A percentile compares a stretch with the other conserved stretches of the same genome.
Evolutionary conservation across 2,888 invertebrate species (phyloP).

Genomic region (Cephus pygmeus): DNA sequence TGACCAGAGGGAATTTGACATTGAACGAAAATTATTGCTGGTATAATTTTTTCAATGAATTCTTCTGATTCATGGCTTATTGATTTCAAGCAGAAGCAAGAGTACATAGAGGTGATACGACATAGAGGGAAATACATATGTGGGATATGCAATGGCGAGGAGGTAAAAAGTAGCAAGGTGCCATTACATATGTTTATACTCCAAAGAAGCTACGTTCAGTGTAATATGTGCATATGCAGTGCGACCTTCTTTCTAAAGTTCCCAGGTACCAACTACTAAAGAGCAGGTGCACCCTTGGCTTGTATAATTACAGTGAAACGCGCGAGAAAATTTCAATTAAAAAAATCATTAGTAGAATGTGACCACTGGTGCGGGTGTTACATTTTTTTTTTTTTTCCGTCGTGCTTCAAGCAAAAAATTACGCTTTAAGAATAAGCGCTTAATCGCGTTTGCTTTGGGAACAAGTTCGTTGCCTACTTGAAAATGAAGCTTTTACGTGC

Average conservation of each 20-base stretch:
- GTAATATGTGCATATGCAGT: neutral
- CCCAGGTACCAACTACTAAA: neutral
- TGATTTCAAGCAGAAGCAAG: neutral
- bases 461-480: neutral
- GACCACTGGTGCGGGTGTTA: neutral
- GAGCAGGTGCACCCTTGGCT: constrained; percentile 13
- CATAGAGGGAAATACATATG: neutral
- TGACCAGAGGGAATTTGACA: neutral
- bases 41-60: neutral
- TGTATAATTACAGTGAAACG: constrained; percentile 17
- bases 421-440: neutral
- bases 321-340: constrained; percentile 21
- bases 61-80: neutral
- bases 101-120: neutral
- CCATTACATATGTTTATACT: neutral
- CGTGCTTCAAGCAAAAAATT: neutral
- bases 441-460: neutral
- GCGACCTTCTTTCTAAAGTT: neutral
- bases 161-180: neutral
- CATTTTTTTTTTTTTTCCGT: neutral
- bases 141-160: neutral
- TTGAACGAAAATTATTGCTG: neutral
- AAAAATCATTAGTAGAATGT: constrained; percentile 14
- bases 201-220: neutral
- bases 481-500: neutral